phyloP scores from a whole-genome alignment of 2,888 invertebrate species.

The Aradus depressus region DNA sequence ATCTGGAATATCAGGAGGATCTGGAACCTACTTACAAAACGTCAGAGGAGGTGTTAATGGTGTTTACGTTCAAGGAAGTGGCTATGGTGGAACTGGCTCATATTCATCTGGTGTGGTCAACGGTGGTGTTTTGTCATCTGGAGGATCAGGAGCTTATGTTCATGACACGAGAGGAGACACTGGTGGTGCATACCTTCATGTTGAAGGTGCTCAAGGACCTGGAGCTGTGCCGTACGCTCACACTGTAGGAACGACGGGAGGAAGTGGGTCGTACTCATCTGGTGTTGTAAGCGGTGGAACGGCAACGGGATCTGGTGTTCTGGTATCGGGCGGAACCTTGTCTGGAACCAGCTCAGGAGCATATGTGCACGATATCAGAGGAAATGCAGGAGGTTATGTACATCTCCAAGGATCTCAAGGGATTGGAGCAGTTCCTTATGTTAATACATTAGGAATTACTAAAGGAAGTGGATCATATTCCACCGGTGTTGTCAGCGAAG shows the following conservation, averaged over 20 bases:
- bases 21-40: too few relatives aligned
- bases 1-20: too few relatives aligned
- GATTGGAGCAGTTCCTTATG: too few relatives aligned
- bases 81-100: constrained; percentile 6
- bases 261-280: background rate
- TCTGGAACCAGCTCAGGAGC: background rate
- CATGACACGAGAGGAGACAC: constrained; percentile 16
- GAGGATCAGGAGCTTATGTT: constrained; percentile 17
- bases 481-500: too few relatives aligned
- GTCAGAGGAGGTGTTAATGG: too few relatives aligned
- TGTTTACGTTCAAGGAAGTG: background rate
- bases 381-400: background rate
- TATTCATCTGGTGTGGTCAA: background rate
- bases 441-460: too few relatives aligned
- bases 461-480: too few relatives aligned
- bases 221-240: constrained; percentile 3
- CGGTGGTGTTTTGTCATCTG: background rate
- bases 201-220: constrained; percentile 6
- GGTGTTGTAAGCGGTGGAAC: too few relatives aligned
- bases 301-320: background rate
- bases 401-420: too few relatives aligned
- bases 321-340: background rate
- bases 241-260: background rate
- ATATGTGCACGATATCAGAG: constrained; percentile 15
- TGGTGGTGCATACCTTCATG: constrained; percentile 6